Percentiles rank a stretch among this genome's conserved stretches.
These are phyloP conservation scores for Parazoanthus swiftii DNA, from an alignment of 92 coral and sea anemone species.

Conservation along the genomic window DNA sequence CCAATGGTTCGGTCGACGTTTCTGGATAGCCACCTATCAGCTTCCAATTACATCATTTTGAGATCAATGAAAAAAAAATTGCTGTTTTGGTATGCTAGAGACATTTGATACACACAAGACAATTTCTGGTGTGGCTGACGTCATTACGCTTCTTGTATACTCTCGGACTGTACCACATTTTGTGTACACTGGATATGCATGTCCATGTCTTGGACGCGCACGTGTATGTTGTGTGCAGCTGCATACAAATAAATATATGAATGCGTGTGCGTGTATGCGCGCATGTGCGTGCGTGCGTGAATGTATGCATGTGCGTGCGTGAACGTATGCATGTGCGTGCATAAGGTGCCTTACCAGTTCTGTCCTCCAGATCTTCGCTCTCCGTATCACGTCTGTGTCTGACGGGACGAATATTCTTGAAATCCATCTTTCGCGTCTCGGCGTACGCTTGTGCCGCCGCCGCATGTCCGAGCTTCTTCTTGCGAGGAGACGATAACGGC, in stretches of 20 bases:
- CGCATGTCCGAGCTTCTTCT: conserved; percentile 58
- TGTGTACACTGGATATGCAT: neutral
- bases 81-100: too few species aligned
- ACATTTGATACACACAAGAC: too few species aligned
- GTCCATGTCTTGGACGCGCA: neutral
- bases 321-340: neutral
- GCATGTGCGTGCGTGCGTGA: neutral
- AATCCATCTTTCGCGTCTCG: conserved; percentile 78
- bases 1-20: too few species aligned
- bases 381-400: conserved; percentile 46
- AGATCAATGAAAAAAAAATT: too few species aligned
- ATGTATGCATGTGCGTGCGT: too few species aligned
- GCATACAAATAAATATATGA: too few species aligned
- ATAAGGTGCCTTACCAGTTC: neutral
- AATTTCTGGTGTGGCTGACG: too few species aligned
- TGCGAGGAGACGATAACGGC: conserved; percentile 46
- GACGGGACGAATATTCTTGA: conserved; percentile 59
- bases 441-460: conserved; percentile 80
- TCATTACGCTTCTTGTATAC: too few species aligned
- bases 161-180: neutral
- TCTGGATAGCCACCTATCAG: too few species aligned
- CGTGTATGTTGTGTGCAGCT: neutral
- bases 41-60: too few species aligned
- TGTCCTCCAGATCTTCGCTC: conserved; percentile 23
- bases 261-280: neutral